Conservation (phyloP, 2,797 vertebrate species). For the Danio aesculapii region DNA sequence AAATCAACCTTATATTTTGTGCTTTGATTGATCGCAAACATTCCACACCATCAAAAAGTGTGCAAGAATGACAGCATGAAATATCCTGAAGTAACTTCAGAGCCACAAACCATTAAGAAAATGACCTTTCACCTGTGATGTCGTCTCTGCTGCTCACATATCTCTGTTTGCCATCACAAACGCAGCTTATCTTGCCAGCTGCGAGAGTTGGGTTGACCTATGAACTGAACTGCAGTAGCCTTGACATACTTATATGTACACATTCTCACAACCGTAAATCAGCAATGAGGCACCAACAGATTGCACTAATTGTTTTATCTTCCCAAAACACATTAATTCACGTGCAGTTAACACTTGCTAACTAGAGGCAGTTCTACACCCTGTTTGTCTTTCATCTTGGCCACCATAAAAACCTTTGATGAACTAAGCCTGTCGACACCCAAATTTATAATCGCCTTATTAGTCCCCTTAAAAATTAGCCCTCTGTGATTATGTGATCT, state of each 20-base stretch:
- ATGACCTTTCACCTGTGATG: slow-evolving; percentile 67
- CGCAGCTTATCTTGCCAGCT: slow-evolving; percentile 70
- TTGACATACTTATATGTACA: slow-evolving; percentile 65
- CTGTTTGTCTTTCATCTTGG: neutral
- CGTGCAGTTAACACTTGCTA: slow-evolving; percentile 1
- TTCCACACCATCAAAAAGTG: slow-evolving; percentile 25
- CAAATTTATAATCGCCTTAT: slow-evolving; percentile 2
- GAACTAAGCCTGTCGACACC: slow-evolving; percentile 22
- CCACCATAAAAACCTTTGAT: slow-evolving; percentile 16
- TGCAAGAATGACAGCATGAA: slow-evolving; percentile 27
- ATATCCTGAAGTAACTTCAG: neutral
- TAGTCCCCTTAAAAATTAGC: slow-evolving; percentile 19
- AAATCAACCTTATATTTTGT: slow-evolving; percentile 49
- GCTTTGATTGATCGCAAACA: slow-evolving; percentile 60
- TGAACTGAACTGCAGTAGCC: slow-evolving; percentile 58
- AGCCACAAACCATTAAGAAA: slow-evolving; percentile 47
- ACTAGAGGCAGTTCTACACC: neutral
- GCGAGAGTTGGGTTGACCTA: slow-evolving; percentile 53
- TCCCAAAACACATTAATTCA: neutral
- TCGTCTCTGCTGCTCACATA: slow-evolving; percentile 21
- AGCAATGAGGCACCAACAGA: neutral
- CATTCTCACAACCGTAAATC: slow-evolving; percentile 66
- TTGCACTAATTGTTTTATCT: neutral
- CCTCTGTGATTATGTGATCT: slow-evolving; percentile 17
- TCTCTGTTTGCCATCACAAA: slow-evolving; percentile 36